These are phyloP conservation scores for Drosophila equinoxialis DNA, from an alignment of 1,140 invertebrate species.

Conservation along the genomic window DNA sequence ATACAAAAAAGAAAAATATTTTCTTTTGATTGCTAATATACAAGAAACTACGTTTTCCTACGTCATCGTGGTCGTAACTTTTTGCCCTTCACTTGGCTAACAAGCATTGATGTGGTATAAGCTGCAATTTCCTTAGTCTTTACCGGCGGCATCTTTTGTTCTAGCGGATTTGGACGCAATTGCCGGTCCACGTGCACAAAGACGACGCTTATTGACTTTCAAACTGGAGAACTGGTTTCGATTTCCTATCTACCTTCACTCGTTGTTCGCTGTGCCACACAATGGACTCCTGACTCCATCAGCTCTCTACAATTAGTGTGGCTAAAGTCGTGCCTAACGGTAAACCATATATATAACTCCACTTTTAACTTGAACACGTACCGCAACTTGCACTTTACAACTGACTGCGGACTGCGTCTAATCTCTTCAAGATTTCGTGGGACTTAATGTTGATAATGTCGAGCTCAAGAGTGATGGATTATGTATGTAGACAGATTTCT, in stretches of 20 bases:
- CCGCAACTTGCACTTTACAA: conserved; percentile 45
- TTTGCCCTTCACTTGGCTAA: conserved; percentile 5
- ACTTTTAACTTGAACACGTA: neutral
- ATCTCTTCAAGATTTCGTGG: conserved; percentile 68
- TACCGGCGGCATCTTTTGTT: conserved; percentile 34
- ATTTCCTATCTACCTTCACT: conserved; percentile 35
- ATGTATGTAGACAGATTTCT: conserved; percentile 12
- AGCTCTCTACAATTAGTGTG: conserved; percentile 71
- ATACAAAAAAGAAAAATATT: neutral
- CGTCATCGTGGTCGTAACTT: neutral
- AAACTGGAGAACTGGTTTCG: conserved; percentile 57
- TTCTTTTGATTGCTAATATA: neutral
- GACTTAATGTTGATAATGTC: conserved; percentile 73
- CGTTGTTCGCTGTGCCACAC: conserved; percentile 40
- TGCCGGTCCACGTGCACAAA: conserved; percentile 16
- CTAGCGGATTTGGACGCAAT: conserved; percentile 45
- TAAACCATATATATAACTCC: conserved; percentile 50
- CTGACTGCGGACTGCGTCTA: conserved; percentile 38
- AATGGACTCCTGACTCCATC: neutral
- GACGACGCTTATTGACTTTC: conserved; percentile 1
- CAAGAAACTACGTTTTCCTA: neutral
- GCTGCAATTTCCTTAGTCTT: conserved; percentile 47
- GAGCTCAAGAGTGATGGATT: conserved; percentile 67
- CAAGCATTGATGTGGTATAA: conserved; percentile 21
- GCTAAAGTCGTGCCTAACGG: conserved; percentile 79